phyloP scores from a whole-genome alignment of 2,113 vertebrate genomes.

The Chionis minor region DNA sequence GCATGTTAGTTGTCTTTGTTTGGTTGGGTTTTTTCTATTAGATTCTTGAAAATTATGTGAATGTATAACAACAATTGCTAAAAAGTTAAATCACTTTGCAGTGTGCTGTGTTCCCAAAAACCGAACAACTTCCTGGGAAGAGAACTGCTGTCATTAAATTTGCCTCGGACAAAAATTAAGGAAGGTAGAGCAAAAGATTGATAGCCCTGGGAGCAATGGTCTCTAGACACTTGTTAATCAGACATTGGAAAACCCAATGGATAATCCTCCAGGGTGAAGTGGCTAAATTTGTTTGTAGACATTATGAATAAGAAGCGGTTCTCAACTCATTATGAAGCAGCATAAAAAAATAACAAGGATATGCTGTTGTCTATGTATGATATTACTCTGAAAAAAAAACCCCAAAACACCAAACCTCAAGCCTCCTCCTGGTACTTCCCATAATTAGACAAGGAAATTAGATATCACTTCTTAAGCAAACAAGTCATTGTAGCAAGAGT shows the following conservation, averaged over 20 bases:
- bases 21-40: not conserved
- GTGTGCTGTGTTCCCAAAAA: not conserved
- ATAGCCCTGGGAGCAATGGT: slow-evolving; percentile 45
- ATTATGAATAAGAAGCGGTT: slow-evolving; percentile 59
- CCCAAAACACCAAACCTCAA: not conserved
- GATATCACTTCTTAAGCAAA: slow-evolving; percentile 7
- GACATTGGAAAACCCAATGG: slow-evolving; percentile 51
- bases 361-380: not conserved
- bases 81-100: not conserved
- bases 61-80: not conserved
- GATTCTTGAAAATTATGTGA: not conserved
- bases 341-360: slow-evolving; percentile 33
- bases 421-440: not conserved
- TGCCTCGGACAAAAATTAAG: slow-evolving; percentile 51
- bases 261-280: slow-evolving; percentile 50
- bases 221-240: slow-evolving; percentile 67
- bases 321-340: slow-evolving; percentile 48
- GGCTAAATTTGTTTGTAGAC: slow-evolving; percentile 66
- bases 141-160: slow-evolving; percentile 37
- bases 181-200: slow-evolving; percentile 33
- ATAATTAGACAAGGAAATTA: slow-evolving; percentile 22
- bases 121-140: not conserved
- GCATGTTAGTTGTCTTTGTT: not conserved
- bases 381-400: not conserved
- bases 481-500: not conserved